Conservation (phyloP, 2,113 vertebrate species). For the Daphoenositta chrysoptera region DNA sequence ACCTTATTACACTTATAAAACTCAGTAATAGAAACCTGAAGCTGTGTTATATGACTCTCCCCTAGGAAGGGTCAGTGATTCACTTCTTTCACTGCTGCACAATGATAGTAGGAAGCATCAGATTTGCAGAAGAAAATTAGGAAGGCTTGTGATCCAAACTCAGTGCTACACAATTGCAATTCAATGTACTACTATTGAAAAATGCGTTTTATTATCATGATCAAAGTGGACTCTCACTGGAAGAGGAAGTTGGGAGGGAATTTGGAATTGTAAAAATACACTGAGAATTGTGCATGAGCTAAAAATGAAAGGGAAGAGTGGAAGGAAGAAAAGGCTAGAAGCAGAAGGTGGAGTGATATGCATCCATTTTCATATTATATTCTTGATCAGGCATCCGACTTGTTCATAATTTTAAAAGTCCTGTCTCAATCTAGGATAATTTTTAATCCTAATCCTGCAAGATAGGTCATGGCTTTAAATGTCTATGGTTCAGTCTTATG, state of each 20-base stretch:
- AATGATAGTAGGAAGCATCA: not conserved
- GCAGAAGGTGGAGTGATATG: not conserved
- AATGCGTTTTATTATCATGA: not conserved
- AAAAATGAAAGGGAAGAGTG: not conserved
- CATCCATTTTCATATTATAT: not conserved
- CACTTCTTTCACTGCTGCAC: not conserved
- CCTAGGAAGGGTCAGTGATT: slow-evolving; percentile 36
- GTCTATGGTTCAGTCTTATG: not conserved
- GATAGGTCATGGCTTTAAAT: not conserved
- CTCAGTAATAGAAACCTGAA: slow-evolving; percentile 53
- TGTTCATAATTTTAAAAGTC: not conserved
- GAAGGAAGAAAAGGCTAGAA: not conserved
- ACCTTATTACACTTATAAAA: slow-evolving; percentile 65
- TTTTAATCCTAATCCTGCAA: not conserved
- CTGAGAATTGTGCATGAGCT: not conserved
- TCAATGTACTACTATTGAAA: not conserved
- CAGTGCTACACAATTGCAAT: not conserved
- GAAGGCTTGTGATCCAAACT: not conserved
- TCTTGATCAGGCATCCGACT: not conserved
- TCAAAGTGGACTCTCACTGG: not conserved
- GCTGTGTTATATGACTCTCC: slow-evolving; percentile 52
- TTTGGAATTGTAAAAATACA: not conserved
- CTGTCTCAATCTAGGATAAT: not conserved
- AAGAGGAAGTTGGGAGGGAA: not conserved
- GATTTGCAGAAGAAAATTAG: not conserved